Evolutionary conservation across 2,888 invertebrate genomes (phyloP), one percentile per base, ranked within the genome.

Genomic region (Axea sp.): DNA sequence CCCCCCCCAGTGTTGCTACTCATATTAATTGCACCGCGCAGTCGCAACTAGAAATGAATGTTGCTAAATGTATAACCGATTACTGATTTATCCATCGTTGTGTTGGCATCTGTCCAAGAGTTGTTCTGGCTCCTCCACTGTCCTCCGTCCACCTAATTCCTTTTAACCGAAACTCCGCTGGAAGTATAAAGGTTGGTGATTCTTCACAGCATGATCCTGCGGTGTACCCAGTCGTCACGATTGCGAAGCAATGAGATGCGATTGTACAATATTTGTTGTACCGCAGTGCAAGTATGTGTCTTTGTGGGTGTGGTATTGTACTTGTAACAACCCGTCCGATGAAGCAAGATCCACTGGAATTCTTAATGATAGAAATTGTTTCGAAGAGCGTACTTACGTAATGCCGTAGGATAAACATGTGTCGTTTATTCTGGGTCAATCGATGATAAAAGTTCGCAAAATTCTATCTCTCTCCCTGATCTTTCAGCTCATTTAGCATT

Each of bases 41-140:
- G 22, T 8, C 24, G 26, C 37, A n/a, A 15, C n/a, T 69, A 55
- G 26, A 69, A 5, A 6, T 67, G 19, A 39, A 47, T 35, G 24
- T 33, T 47, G 55, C 33, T 53, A 43, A 45, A 53, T 62, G 53
- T 60, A 11, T 55, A 62, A 51, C 31, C 33, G 60, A 12, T 47
- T 62, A 45, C 30, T 62, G 39, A n/a, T n/a, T n/a, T 71, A 12
- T 49, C 41, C 47, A 14, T 24, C 45, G 26, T 51, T 53, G 45
- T 41, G 12, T 41, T 71, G 62, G 62, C 62, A 57, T 53, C 11
- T 26, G 11, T 35, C 68, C 59, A 68, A 68, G 28, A 57, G 39
- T 57, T 15, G 28, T 43, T 67, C 28, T 6, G 28, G 17, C 8
- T 28, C 2, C 35, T 41, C 19, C 41, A 19, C 41, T 5, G 11